Conservation (phyloP, 2,888 invertebrate species). For the Drosophila formosana region DNA sequence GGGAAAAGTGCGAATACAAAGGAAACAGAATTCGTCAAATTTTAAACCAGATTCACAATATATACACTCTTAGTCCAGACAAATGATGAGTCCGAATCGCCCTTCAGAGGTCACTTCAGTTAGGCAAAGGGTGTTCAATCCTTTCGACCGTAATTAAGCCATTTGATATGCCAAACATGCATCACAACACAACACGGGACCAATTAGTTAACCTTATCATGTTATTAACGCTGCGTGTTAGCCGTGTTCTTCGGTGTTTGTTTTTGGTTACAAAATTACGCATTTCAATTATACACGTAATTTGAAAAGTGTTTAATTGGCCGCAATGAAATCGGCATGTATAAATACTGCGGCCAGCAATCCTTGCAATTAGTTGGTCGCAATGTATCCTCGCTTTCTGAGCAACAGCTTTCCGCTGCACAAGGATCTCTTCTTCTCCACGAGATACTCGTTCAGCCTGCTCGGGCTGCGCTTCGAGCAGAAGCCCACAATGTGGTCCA, state of each 20-base stretch:
- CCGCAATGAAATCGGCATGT: background rate
- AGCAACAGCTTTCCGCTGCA: constrained; percentile 53
- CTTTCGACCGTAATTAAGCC: constrained; percentile 35
- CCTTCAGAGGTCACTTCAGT: constrained; percentile 11
- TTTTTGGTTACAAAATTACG: constrained; percentile 1
- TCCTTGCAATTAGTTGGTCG: background rate
- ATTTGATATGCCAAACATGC: constrained; percentile 43
- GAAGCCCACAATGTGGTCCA: constrained; percentile 17
- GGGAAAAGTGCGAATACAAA: constrained; percentile 45
- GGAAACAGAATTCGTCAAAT: constrained; percentile 1
- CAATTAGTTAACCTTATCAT: constrained; percentile 46
- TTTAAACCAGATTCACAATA: background rate
- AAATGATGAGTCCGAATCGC: background rate
- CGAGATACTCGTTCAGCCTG: constrained; percentile 58
- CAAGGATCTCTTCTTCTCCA: constrained; percentile 66
- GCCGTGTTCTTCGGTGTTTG: background rate
- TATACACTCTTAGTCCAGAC: background rate
- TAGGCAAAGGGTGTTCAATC: constrained; percentile 32
- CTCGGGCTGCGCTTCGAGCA: constrained; percentile 54
- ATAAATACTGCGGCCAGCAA: constrained; percentile 34
- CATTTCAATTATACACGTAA: constrained; percentile 4
- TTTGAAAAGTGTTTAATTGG: constrained; percentile 14
- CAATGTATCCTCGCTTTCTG: constrained; percentile 65
- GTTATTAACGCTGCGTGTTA: constrained; percentile 44
- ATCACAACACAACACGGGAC: constrained; percentile 31